A percentile compares a stretch with the other conserved stretches of the same genome.
Conservation (phyloP, 2,888 invertebrate genomes). For the Habrosyne pyritoides region DNA sequence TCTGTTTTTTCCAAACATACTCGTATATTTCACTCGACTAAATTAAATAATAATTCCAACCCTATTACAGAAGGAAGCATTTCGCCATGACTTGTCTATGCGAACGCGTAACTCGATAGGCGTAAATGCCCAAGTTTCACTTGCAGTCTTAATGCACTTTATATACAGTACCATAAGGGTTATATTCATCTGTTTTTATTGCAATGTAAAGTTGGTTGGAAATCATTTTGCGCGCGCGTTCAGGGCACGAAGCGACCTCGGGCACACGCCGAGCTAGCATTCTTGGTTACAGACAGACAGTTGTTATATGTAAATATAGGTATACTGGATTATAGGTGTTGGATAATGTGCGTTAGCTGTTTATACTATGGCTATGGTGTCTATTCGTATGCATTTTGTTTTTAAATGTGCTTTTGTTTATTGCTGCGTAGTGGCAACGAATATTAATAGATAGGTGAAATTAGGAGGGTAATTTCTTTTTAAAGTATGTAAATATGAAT, state of each 20-base stretch:
- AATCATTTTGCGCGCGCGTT: slow-evolving; percentile 30
- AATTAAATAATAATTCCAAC: neutral
- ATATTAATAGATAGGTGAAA: no score
- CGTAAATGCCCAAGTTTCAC: slow-evolving; percentile 23
- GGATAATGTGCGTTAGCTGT: neutral
- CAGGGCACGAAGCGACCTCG: slow-evolving; percentile 35
- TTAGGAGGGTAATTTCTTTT: no score
- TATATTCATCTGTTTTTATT: neutral
- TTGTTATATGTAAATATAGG: slow-evolving; percentile 2
- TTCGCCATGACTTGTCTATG: slow-evolving; percentile 9
- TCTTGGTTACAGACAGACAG: slow-evolving; percentile 3
- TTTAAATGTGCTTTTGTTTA: neutral
- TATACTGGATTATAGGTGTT: slow-evolving; percentile 1
- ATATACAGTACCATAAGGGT: neutral
- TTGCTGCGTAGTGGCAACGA: no score
- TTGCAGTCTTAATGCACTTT: neutral
- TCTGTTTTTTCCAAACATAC: no score
- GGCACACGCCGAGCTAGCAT: slow-evolving; percentile 22
- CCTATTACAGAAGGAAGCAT: slow-evolving; percentile 25
- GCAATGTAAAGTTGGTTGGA: neutral
- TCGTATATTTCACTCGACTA: no score
- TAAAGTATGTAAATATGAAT: no score
- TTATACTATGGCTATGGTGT: neutral
- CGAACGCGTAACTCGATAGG: slow-evolving; percentile 32
- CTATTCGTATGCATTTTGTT: neutral